Conservation (phyloP, 2,797 vertebrate genomes). For the Phaenicophaeus curvirostris region DNA sequence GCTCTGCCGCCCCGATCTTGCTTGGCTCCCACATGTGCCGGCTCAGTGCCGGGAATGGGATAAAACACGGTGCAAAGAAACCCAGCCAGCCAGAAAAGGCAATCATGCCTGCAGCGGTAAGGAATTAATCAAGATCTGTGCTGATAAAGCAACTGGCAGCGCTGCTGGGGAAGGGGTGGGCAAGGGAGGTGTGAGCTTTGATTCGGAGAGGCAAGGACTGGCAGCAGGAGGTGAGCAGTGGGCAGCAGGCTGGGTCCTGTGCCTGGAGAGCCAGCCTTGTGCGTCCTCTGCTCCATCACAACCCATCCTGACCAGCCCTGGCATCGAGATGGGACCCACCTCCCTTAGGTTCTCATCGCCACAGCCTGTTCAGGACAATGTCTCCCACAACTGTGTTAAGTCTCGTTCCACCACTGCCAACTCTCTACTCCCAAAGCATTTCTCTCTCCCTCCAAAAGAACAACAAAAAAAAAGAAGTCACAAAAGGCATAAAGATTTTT, state of each 20-base stretch:
- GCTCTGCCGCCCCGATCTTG: accelerated
- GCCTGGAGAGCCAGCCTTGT: accelerated
- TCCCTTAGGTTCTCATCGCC: accelerated
- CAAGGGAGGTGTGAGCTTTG: neutral
- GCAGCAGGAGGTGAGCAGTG: neutral
- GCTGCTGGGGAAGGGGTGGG: accelerated
- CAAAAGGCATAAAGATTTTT: neutral
- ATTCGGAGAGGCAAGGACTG: accelerated
- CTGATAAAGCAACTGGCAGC: neutral
- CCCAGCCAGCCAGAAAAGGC: neutral
- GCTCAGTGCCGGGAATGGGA: accelerated
- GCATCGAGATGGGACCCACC: accelerated
- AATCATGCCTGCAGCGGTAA: neutral
- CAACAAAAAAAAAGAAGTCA: neutral
- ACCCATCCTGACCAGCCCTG: neutral
- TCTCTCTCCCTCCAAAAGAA: neutral
- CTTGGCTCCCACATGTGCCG: neutral
- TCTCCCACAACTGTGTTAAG: neutral
- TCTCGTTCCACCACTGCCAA: accelerated
- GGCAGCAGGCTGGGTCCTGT: neutral
- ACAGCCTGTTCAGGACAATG: neutral
- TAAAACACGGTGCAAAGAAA: neutral
- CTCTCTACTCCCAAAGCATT: neutral
- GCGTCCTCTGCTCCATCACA: neutral
- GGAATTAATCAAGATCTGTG: neutral